Evolutionary conservation across 2,113 vertebrate genomes (phyloP).

Genomic region (Lepidothrix coronata): DNA sequence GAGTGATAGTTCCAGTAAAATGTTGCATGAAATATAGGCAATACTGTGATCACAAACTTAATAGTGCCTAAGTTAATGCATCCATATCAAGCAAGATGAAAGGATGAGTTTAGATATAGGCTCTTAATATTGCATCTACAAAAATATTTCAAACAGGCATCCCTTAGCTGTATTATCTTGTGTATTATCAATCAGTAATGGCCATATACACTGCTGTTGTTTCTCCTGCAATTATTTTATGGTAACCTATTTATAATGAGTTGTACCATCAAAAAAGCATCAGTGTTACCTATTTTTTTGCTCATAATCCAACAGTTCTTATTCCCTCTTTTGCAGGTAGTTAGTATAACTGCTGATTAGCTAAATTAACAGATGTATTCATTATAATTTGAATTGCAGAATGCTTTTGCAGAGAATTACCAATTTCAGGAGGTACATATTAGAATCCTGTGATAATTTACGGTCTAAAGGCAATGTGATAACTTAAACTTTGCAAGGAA

Average conservation of each 20-base stretch:
- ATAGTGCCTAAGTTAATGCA: not conserved
- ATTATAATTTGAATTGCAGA: conserved; percentile 8
- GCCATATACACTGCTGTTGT: not conserved
- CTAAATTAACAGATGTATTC: not conserved
- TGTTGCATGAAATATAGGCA: not conserved
- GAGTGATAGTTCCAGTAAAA: not conserved
- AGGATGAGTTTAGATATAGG: not conserved
- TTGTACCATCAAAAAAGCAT: not conserved
- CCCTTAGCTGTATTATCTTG: not conserved
- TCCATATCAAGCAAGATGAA: not conserved
- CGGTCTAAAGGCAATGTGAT: not conserved
- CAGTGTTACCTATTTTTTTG: not conserved
- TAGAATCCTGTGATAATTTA: not conserved
- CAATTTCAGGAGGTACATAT: not conserved
- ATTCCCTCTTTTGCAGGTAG: not conserved
- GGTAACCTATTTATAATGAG: conserved; percentile 23
- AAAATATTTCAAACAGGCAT: not conserved
- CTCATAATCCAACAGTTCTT: not conserved
- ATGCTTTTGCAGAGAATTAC: conserved; percentile 15
- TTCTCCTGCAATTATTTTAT: conserved; percentile 7
- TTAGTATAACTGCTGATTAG: conserved; percentile 33
- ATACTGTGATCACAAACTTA: not conserved
- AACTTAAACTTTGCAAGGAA: not conserved
- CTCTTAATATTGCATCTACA: not conserved
- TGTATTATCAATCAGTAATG: not conserved